Base-by-base conservation (phyloP, 2,797 vertebrate genomes). In the Apodemus agrarius region DNA sequence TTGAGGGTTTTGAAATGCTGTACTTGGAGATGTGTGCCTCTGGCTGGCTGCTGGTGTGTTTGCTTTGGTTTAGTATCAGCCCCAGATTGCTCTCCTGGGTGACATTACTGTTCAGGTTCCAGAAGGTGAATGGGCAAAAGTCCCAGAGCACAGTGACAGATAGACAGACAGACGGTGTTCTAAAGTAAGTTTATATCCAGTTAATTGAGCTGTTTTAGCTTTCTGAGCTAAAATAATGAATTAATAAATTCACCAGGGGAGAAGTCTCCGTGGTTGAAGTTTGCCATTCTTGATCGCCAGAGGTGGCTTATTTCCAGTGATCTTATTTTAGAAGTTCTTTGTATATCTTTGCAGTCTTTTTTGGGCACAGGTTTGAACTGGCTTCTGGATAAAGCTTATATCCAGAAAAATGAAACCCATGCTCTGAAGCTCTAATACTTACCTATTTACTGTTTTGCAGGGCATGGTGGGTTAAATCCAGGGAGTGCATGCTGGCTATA, bases 51-150 rank as follows among this genome's bases (percentile, higher is more conserved):
- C 26, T 74, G 26, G 31, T 90, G 21, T 90, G 31, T 92, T 95
- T 95, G 94, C 22, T 96, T 91, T 95, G 63, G 29, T 96, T 96
- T 91, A 59, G n/a, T 95, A 31, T 95, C 13, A 40, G 34, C 61
- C 80, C 87, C 78, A 86, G 0, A 80, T 86, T 72, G 67, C 67
- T 67, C 43, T 21, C 21, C 31, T 95, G 34, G 7, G 37, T 65
- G 63, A 95, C 13, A 49, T 81, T 80, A 43, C 63, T 96, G 26
- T 61, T 91, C 11, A 37, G 79, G 84, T 90, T 95, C 88, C n/a
- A 86, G 94, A 90, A 95, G 96, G 75, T 93, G 43, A 96, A 63
- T 92, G 24, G 43, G 52, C 57, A 94, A 61, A 95, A 90, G 88
- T 75, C 24, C 24, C 26, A 65, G n/a, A 94, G 43, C 43, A 81